Base-by-base conservation (phyloP, 2,113 vertebrate species). In the Nanger granti region DNA sequence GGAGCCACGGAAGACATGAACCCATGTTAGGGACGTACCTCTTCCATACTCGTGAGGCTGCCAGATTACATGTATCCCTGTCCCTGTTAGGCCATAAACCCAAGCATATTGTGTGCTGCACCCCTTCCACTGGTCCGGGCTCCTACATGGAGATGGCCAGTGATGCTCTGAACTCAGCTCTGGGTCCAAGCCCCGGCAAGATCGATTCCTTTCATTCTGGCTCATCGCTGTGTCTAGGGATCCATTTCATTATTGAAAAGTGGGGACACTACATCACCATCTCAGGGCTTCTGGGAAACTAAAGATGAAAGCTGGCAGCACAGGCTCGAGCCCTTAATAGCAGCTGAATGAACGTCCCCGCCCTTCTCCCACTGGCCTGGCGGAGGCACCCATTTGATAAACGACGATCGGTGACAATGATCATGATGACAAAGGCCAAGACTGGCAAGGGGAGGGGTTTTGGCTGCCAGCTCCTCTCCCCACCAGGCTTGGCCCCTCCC, bases 81-180 rank as follows among this genome's bases (percentile, higher is more conserved):
- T 66, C 22, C 31, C 41, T 1, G 3, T 22, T 4, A 7, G 2
- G 9, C 64, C 1, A 0, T 26, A 86, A 44, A 9, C 57, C 57
- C 10, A 1, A 4, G 6, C 6, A 5, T 4, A 59, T 41, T 9
- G 3, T 1, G 7, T 3, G 29, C 66, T 52, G 24, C 22, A 0
- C 9, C 26, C 3, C 84, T n/a, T 55, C 54, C 24, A 3, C 82
- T 2, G 62, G 54, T 29, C 52, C 29, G 6, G n/a, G 80, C 4
- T 31, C 57, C 52, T 5, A 0, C 60, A 20, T 0, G 5, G 24
- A 59, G 66, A 69, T 17, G 28, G 26, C 28, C 55, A 22, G 55
- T 0, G 66, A n/a, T 0, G 1, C n/a, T 64, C 49, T 18, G 49
- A 34, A 80, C 49, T 49, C 18, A 17, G 54, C 54, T 20, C 14